These are phyloP conservation scores for Hermetia illucens DNA, from an alignment of 1,140 invertebrate species.

Conservation along the genomic window DNA sequence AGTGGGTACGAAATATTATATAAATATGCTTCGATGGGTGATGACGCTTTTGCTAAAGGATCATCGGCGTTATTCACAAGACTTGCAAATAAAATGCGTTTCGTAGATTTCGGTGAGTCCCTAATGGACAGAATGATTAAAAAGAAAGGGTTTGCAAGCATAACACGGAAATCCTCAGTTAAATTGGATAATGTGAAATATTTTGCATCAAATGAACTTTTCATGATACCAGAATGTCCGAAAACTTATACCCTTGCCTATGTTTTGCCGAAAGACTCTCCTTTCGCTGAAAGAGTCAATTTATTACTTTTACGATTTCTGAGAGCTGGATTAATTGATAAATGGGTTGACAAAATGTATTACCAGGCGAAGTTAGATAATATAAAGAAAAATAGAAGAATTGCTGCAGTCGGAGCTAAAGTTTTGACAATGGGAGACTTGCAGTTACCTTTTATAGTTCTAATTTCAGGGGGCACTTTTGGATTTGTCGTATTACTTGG, in stretches of 20 bases:
- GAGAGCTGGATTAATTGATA: constrained; percentile 14
- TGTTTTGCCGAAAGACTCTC: constrained; percentile 17
- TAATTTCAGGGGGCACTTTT: no score
- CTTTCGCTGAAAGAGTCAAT: constrained; percentile 16
- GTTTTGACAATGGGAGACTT: no score
- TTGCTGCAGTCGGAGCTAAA: no score
- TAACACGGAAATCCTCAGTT: constrained; percentile 17
- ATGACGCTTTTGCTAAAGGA: constrained; percentile 22
- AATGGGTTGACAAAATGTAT: constrained; percentile 20
- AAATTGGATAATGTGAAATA: constrained; percentile 17
- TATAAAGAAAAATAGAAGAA: not conserved
- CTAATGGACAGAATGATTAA: constrained; percentile 16
- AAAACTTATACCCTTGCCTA: constrained; percentile 26
- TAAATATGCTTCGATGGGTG: constrained; percentile 26
- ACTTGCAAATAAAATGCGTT: constrained; percentile 16
- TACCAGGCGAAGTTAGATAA: constrained; percentile 15
- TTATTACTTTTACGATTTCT: constrained; percentile 13
- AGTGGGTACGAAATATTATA: constrained; percentile 19
- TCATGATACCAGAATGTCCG: constrained; percentile 26
- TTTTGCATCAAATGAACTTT: constrained; percentile 21
- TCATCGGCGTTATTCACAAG: constrained; percentile 15
- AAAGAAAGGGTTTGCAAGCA: constrained; percentile 16
- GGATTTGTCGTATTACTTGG: no score
- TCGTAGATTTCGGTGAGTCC: constrained; percentile 16
- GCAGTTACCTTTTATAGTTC: no score